Evolutionary conservation across 2,113 vertebrate species (phyloP).

Genomic region (Lates calcarifer): DNA sequence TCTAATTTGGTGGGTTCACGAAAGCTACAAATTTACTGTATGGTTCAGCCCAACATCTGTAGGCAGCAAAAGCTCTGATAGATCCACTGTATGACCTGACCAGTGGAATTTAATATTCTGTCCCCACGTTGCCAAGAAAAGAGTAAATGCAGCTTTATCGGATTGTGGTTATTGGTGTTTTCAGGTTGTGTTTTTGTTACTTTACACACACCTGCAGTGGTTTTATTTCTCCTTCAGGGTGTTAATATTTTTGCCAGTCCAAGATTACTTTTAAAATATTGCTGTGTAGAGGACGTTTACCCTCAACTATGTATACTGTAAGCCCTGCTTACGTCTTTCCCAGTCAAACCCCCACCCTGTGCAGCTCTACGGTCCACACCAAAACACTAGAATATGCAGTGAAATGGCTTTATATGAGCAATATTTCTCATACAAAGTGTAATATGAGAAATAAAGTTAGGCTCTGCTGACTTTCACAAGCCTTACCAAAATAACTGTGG

Average conservation of each 20-base stretch:
- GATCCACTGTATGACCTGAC: neutral
- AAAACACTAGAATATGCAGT: slow-evolving; percentile 14
- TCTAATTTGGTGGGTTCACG: neutral
- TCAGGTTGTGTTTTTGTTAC: neutral
- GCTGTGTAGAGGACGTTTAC: slow-evolving; percentile 7
- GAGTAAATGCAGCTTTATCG: neutral
- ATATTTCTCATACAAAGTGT: slow-evolving; percentile 15
- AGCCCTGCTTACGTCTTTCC: neutral
- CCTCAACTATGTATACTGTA: neutral
- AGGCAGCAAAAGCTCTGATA: neutral
- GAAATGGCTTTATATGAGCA: slow-evolving; percentile 30
- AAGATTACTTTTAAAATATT: slow-evolving; percentile 1
- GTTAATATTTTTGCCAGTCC: neutral
- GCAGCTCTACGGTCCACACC: neutral
- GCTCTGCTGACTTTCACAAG: slow-evolving; percentile 63
- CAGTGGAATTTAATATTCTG: neutral
- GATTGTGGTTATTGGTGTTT: neutral
- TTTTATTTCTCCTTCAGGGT: neutral
- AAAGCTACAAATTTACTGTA: neutral
- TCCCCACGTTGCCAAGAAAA: neutral
- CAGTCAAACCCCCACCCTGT: neutral
- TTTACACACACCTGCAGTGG: neutral
- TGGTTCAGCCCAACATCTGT: neutral
- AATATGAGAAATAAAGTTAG: slow-evolving; percentile 45
- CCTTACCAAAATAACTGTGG: slow-evolving; percentile 65